phyloP scores from a whole-genome alignment of 2,797 vertebrate genomes.

The Arremon brunneinucha region DNA sequence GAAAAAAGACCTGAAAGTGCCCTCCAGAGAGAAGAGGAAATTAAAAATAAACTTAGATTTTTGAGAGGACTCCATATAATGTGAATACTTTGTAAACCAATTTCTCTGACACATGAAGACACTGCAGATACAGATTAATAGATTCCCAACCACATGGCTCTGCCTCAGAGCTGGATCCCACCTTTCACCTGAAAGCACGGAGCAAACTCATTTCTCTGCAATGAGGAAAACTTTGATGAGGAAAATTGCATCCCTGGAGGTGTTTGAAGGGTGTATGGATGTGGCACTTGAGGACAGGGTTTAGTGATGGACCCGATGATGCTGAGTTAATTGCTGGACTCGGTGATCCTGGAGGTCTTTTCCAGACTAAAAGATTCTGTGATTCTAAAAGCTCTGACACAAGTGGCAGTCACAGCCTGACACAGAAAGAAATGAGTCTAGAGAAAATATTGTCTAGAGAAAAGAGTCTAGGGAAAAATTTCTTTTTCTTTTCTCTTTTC shows the following conservation, averaged over 20 bases:
- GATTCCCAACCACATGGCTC: neutral
- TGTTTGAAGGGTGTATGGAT: rapidly evolving
- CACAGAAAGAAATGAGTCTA: neutral
- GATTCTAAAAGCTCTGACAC: neutral
- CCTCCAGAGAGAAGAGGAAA: neutral
- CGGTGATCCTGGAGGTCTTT: neutral
- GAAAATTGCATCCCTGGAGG: neutral
- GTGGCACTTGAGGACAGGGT: too few relatives aligned
- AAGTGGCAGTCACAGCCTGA: neutral
- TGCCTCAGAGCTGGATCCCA: neutral
- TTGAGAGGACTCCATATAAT: neutral
- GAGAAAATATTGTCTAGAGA: neutral
- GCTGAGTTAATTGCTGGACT: neutral
- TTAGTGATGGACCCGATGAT: neutral
- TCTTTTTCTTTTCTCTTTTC: too few relatives aligned
- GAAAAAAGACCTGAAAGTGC: neutral
- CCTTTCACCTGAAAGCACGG: rapidly evolving
- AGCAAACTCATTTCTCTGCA: neutral
- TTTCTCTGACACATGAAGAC: neutral
- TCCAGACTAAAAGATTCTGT: neutral
- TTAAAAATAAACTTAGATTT: neutral
- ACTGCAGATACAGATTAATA: neutral
- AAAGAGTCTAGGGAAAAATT: neutral
- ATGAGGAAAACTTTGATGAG: neutral
- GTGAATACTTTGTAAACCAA: neutral